Base-by-base conservation (phyloP, 2,888 invertebrate genomes). In the Sclerodermus sp. region DNA sequence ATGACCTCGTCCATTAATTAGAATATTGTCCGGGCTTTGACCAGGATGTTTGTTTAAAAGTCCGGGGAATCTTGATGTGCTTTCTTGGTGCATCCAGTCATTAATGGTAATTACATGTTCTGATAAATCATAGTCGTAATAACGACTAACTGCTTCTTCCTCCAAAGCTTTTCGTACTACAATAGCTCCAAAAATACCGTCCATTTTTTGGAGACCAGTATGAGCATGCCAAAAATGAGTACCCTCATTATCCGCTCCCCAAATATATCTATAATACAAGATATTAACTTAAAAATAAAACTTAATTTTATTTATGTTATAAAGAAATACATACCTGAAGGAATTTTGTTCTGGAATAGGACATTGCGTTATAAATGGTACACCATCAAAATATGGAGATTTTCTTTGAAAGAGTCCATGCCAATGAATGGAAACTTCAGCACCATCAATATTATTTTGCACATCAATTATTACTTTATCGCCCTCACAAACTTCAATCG, bases 361-460 rank as follows among this genome's bases (percentile, higher is more conserved):
- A 77, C 92, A 93, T 77, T 93, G 93, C 0, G 92, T 92, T 34
- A 93, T 87, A 68, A 88, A 89, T 10, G 92, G 91, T 34, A 92
- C 92, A 58, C 93, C 93, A 66, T 93, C 93, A 72, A 90, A 91
- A 78, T 91, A 91, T 69, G 91, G 91, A 2, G 88, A 85, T 46
- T 87, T 89, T 60, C 87, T 82, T 75, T 92, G 92, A 82, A 85
- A 88, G 65, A 93, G 83, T 57, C 95, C 95, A 74, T 95, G 94
- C 93, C 93, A 95, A 77, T 95, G 94, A 54, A 95, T 85, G 45
- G 91, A 88, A 9, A 90, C 86, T 70, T 90, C 91, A 84, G 90
- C 88, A 51, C 90, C 91, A 70, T 89, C 89, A 85, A 93, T 86
- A 60, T 87, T 87, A 77, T 94, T 94, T 70, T 87, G 85, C 2